Evolutionary conservation across 2,888 invertebrate species (phyloP).

Genomic region (Acanthosepion lycidas): DNA sequence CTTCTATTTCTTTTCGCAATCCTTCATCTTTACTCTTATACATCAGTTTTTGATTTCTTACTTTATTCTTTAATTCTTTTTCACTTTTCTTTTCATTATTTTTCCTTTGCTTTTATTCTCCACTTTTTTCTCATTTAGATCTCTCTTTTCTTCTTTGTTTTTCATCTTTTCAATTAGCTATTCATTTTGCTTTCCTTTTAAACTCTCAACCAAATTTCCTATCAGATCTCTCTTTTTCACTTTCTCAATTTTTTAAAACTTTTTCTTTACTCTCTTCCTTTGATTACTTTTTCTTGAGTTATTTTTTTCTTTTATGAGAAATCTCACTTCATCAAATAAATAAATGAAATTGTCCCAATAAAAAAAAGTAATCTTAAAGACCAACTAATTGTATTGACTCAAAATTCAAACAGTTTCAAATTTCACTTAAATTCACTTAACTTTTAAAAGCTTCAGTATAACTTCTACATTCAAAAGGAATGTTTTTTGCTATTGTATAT

Average conservation of each 20-base stretch:
- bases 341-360: background rate
- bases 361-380: background rate
- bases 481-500: background rate
- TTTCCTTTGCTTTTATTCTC: background rate
- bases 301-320: background rate
- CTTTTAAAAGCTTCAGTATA: background rate
- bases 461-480: background rate
- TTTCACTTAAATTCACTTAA: background rate
- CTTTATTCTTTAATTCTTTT: background rate
- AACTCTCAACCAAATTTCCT: background rate
- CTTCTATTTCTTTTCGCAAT: background rate
- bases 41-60: background rate
- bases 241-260: background rate
- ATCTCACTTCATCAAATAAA: background rate
- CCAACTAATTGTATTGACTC: conserved; percentile 2
- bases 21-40: background rate
- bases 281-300: background rate
- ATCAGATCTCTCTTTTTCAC: background rate
- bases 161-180: background rate
- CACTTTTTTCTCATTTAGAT: background rate
- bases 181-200: background rate
- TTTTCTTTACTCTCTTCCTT: background rate
- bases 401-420: background rate
- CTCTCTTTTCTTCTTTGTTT: background rate
- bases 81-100: background rate